Evolutionary conservation across 2,113 vertebrate genomes (phyloP).

Genomic region (Isichthys henryi): DNA sequence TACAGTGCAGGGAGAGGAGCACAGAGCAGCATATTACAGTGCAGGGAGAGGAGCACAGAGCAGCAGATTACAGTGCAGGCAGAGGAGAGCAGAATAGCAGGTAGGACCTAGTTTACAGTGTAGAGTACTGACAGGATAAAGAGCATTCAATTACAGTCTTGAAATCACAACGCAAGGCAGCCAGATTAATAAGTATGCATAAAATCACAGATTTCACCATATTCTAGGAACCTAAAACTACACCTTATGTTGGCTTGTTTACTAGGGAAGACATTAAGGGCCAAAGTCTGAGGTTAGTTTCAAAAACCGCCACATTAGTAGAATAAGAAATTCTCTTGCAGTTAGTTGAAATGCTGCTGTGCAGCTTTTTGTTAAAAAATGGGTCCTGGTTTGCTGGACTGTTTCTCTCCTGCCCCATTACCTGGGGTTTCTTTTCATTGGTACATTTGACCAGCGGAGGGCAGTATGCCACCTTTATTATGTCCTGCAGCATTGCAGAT

Average conservation of each 20-base stretch:
- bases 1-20: no score
- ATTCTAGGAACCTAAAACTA: not conserved
- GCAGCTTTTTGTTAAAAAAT: not conserved
- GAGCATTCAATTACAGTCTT: not conserved
- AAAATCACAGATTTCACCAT: not conserved
- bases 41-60: no score
- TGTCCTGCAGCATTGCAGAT: not conserved
- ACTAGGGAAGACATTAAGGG: not conserved
- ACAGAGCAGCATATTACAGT: no score
- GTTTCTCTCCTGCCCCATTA: not conserved
- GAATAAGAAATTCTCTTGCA: not conserved
- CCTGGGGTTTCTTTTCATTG: not conserved
- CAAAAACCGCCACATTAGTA: not conserved
- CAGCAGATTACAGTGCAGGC: no score
- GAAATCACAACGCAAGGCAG: not conserved
- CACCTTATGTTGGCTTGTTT: not conserved
- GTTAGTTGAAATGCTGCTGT: not conserved
- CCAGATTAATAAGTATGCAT: not conserved
- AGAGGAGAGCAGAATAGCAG: not conserved
- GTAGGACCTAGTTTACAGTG: not conserved
- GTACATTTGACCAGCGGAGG: slow-evolving; percentile 35
- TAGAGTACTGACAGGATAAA: not conserved
- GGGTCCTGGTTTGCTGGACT: not conserved
- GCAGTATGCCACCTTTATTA: slow-evolving; percentile 17
- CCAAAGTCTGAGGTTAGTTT: not conserved